These are phyloP conservation scores for Boloria selene DNA, from an alignment of 2,888 invertebrate species.

Conservation along the genomic window DNA sequence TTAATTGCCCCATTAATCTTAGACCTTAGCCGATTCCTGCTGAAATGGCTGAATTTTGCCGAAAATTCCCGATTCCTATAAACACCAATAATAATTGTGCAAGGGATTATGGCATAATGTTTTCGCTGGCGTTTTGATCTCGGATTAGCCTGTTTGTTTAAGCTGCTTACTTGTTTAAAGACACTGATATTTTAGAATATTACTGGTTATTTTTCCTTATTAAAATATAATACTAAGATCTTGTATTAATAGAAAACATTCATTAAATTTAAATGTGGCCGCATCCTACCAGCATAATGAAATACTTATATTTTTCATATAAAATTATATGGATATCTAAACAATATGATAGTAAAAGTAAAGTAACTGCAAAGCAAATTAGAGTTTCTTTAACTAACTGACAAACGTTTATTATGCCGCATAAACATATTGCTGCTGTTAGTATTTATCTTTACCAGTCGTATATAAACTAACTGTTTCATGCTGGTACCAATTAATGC, in stretches of 20 bases:
- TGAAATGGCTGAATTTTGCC: constrained; percentile 39
- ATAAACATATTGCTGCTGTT: neutral
- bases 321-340: no score
- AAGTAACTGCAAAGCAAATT: no score
- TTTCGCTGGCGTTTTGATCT: constrained; percentile 42
- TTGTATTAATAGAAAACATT: neutral
- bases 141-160: constrained; percentile 43
- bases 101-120: constrained; percentile 38
- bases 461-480: constrained; percentile 2
- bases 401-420: neutral
- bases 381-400: no score
- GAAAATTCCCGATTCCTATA: constrained; percentile 38
- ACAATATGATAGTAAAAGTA: no score
- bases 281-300: no score
- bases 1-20: constrained; percentile 74
- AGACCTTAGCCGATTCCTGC: constrained; percentile 54
- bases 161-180: constrained; percentile 24
- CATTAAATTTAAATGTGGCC: no score
- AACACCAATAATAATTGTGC: constrained; percentile 38
- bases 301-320: no score
- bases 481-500: constrained; percentile 5
- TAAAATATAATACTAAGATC: neutral
- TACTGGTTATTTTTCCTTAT: neutral
- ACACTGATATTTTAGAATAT: constrained; percentile 22
- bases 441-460: neutral